Conservation (phyloP, 2,888 invertebrate genomes). For the Halictus ligatus region DNA sequence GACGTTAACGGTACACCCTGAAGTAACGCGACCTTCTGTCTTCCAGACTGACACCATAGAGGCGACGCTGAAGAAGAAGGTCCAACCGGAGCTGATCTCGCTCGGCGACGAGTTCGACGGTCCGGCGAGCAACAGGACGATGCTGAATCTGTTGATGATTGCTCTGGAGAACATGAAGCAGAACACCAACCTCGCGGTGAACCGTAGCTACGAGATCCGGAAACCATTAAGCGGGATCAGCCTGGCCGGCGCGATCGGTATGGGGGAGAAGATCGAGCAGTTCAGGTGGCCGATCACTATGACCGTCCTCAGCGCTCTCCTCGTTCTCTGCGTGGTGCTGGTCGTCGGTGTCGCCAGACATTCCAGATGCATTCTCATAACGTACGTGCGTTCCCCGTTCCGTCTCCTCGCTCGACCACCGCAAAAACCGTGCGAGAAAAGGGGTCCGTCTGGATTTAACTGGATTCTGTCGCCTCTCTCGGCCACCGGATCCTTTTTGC, state of each 20-base stretch:
- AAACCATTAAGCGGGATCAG: constrained; percentile 90
- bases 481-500: neutral
- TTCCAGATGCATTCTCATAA: constrained; percentile 94
- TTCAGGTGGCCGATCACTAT: constrained; percentile 95
- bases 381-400: constrained; percentile 85
- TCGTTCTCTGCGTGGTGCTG: constrained; percentile 94
- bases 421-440: constrained; percentile 10
- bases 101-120: constrained; percentile 92
- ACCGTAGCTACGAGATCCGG: constrained; percentile 91
- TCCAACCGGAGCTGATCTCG: constrained; percentile 89
- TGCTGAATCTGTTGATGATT: constrained; percentile 89
- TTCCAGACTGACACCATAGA: constrained; percentile 91
- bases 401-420: neutral
- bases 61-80: constrained; percentile 89
- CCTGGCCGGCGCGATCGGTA: constrained; percentile 87
- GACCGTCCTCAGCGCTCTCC: constrained; percentile 93
- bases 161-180: constrained; percentile 89
- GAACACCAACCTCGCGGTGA: constrained; percentile 91
- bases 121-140: constrained; percentile 91
- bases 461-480: neutral
- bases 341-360: constrained; percentile 95
- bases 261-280: constrained; percentile 90
- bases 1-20: no score
- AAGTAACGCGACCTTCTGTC: neutral
- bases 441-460: constrained; percentile 15